Percentiles rank a stretch among this genome's conserved stretches.
Evolutionary conservation across 2,888 invertebrate genomes (phyloP).

Genomic region (Brenthis hecate): DNA sequence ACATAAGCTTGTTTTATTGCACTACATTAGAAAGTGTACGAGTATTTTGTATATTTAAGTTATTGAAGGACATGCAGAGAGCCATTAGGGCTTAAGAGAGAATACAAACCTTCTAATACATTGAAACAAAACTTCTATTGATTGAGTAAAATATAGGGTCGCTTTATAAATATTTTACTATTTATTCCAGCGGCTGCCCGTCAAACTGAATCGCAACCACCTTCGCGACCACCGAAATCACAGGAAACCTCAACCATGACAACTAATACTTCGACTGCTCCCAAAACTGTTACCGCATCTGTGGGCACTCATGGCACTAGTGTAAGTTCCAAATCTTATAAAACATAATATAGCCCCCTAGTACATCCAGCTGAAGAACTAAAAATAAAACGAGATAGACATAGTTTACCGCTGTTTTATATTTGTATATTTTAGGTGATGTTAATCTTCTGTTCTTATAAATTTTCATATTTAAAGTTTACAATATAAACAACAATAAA

Average conservation of each 20-base stretch:
- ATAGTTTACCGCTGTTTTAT: too few species aligned
- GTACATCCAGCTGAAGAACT: not conserved
- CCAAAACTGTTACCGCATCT: conserved; percentile 85
- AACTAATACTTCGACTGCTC: conserved; percentile 83
- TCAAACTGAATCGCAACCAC: conserved; percentile 73
- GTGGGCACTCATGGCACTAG: conserved; percentile 86
- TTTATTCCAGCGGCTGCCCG: conserved; percentile 66
- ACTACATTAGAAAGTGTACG: not conserved
- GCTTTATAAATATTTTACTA: not conserved
- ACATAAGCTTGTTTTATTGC: too few species aligned
- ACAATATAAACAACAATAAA: too few species aligned
- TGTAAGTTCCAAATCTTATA: conserved; percentile 60
- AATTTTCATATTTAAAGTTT: too few species aligned
- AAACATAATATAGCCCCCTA: not conserved
- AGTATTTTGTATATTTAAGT: not conserved
- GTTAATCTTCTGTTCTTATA: too few species aligned
- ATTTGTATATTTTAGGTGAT: too few species aligned
- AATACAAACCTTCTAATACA: too few species aligned
- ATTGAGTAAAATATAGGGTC: too few species aligned
- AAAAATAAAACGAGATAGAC: not conserved
- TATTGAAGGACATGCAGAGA: too few species aligned
- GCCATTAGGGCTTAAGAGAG: too few species aligned
- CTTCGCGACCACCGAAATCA: conserved; percentile 86
- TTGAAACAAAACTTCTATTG: too few species aligned
- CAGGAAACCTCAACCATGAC: conserved; percentile 87